Base-by-base conservation (phyloP, 2,113 vertebrate genomes). In the Lophura nycthemera region DNA sequence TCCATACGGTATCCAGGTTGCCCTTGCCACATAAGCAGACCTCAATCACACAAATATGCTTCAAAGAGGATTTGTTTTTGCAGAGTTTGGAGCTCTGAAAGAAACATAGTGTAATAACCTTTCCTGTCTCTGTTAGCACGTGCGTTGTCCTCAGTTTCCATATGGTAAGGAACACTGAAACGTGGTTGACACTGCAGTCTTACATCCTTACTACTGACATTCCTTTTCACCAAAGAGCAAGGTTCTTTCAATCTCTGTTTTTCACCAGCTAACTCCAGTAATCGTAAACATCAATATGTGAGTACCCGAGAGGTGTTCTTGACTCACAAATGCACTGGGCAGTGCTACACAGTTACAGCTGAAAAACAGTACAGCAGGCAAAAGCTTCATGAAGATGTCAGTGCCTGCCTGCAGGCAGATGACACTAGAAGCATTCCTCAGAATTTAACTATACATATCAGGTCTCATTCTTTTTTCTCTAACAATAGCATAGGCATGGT, bases 1-100 rank as follows among this genome's bases (percentile, higher is more conserved):
- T 74, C 54, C 42, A 34, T 22, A 87, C 34, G 45, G 42, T n/a
- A 96, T 72, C 93, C 90, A 86, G 86, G 86, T 90, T 89, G 85
- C 84, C 88, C 94, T 94, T 95, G 93, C 77, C 95, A 96, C 34
- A 86, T 80, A 92, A 88, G 92, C 82, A 95, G 79, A 94, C 70
- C 86, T 95, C 90, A 71, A 93, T 90, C 71, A 83, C 47, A 80
- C 52, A 96, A 94, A 95, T 72, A 88, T 18, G 63, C 84, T 96
- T 95, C 94, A 95, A 96, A 96, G 90, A 93, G 88, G 86, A 95
- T 89, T 88, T 91, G 73, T 69, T 95, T 95, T 89, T 92, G 34
- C 22, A 13, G 63, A 95, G 60, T 89, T 94, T 88, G 90, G 78
- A 75, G 72, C 80, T 82, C 83, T 72, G 48, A 86, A 74, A 93